Evolutionary conservation across 2,888 invertebrate genomes (phyloP).

Genomic region (Tillus elongatus): DNA sequence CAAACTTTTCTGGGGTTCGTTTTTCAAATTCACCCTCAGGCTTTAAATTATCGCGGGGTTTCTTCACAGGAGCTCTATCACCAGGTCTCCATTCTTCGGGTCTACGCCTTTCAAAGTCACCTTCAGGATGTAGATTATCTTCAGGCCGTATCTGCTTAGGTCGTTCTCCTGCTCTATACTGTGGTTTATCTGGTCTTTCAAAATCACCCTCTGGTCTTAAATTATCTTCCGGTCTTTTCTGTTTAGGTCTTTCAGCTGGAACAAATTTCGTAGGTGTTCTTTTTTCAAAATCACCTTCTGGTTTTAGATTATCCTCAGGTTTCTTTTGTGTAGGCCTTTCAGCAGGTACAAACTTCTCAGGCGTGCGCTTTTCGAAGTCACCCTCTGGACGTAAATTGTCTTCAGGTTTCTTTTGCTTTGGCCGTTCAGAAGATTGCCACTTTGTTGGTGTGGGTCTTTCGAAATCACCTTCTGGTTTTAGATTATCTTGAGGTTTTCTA

Average conservation of each 20-base stretch:
- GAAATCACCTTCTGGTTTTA: constrained; percentile 41
- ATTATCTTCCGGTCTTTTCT: constrained; percentile 44
- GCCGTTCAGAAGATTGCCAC: constrained; percentile 34
- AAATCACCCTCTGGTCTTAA: constrained; percentile 43
- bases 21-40: constrained; percentile 41
- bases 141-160: constrained; percentile 39
- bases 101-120: constrained; percentile 43
- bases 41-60: constrained; percentile 45
- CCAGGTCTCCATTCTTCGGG: constrained; percentile 37
- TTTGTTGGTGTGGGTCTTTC: constrained; percentile 31
- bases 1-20: constrained; percentile 32
- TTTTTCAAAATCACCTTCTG: constrained; percentile 49
- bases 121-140: constrained; percentile 49
- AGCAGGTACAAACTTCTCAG: constrained; percentile 29
- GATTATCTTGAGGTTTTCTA: constrained; percentile 43
- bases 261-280: constrained; percentile 39
- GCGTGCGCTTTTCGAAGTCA: constrained; percentile 37
- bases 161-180: constrained; percentile 34
- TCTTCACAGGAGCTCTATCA: constrained; percentile 39
- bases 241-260: constrained; percentile 43
- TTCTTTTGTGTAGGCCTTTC: constrained; percentile 32
- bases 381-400: constrained; percentile 50
- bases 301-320: constrained; percentile 41
- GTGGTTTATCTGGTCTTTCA: constrained; percentile 28
- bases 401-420: constrained; percentile 44